Evolutionary conservation across 1,140 invertebrate genomes (phyloP).

Genomic region (Drosophila littoralis): DNA sequence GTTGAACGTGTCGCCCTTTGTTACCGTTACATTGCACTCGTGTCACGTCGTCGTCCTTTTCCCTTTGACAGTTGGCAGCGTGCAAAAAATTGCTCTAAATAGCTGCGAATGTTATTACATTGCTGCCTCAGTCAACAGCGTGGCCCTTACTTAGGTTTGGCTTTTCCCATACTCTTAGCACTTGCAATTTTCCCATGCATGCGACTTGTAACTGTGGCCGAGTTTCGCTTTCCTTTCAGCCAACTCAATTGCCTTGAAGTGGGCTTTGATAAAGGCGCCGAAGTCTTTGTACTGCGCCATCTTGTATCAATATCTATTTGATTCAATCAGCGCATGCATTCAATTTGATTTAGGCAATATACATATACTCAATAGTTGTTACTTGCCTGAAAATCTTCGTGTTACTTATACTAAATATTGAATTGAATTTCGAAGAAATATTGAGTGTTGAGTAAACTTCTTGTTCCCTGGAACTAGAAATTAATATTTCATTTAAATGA

Average conservation of each 20-base stretch:
- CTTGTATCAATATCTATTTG: slow-evolving; percentile 38
- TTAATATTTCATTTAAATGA: too few relatives aligned
- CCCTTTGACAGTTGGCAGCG: slow-evolving; percentile 52
- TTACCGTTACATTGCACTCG: slow-evolving; percentile 63
- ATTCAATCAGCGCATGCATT: slow-evolving; percentile 48
- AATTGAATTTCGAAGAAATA: neutral
- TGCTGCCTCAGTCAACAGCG: slow-evolving; percentile 7
- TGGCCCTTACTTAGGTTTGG: slow-evolving; percentile 1
- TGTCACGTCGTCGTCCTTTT: slow-evolving; percentile 48
- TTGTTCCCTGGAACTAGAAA: too few relatives aligned
- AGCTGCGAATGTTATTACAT: slow-evolving; percentile 64
- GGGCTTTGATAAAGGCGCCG: slow-evolving; percentile 14
- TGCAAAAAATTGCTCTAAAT: slow-evolving; percentile 58
- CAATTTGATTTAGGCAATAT: slow-evolving; percentile 11
- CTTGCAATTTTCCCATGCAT: slow-evolving; percentile 23
- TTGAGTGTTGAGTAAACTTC: neutral
- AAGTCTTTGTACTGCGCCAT: slow-evolving; percentile 4
- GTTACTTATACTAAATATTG: neutral
- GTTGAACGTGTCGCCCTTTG: slow-evolving; percentile 43
- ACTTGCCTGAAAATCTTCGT: neutral
- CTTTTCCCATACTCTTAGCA: neutral
- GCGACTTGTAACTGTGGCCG: slow-evolving; percentile 25
- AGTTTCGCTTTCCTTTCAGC: slow-evolving; percentile 41
- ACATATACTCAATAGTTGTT: slow-evolving; percentile 12
- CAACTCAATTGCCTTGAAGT: slow-evolving; percentile 38